Evolutionary conservation across 35 echinoderm and acorn worm genomes (phyloP), one percentile per base, ranked within the genome.

Genomic region (Lytechinus pictus): DNA sequence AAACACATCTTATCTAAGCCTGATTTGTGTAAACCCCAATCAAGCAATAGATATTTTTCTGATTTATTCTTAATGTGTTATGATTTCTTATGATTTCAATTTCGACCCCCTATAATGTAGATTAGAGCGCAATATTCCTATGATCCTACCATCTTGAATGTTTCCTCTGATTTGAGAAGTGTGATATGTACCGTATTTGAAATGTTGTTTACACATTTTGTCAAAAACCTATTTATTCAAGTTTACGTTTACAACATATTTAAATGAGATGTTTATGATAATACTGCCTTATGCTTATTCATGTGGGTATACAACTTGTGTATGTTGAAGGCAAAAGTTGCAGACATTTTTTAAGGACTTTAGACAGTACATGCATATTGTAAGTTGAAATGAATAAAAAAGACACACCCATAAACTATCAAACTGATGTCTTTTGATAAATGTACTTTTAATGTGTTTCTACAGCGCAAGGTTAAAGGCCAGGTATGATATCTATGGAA

Each of bases 391-490:
- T 79, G n/a, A 79, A 7, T 24, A 7, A 4, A n/a, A 79, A 58
- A 58, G 56, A 79, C 21, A 6, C 33, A 44, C 33, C 33, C 33
- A 44, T 44, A 44, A 44, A 44, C n/a, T 24, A 16, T 79, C 3
- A 79, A 79, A 79, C 56, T 58, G 56, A 58, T 88, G n/a, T 88
- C 6, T 10, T 88, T 88, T 88, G n/a, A 90, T 44, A 44, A 44
- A 44, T 44, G 33, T 44, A 52, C 44, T 6, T 90, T 28, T 79
- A 24, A n/a, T 90, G 88, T 90, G 88, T 90, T 90, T 90, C 88
- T 90, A 52, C 88, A 90, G 88, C 52, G 88, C 88, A 90, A 90
- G 52, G 88, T 44, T 90, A 90, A 90, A 44, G 88, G 52, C 52
- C 8, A 90, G 88, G 88, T 90, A 90, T 90, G 88, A 90, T 79